Evolutionary conservation across 2,113 vertebrate genomes (phyloP).

Genomic region (Nyctereutes procyonoides): DNA sequence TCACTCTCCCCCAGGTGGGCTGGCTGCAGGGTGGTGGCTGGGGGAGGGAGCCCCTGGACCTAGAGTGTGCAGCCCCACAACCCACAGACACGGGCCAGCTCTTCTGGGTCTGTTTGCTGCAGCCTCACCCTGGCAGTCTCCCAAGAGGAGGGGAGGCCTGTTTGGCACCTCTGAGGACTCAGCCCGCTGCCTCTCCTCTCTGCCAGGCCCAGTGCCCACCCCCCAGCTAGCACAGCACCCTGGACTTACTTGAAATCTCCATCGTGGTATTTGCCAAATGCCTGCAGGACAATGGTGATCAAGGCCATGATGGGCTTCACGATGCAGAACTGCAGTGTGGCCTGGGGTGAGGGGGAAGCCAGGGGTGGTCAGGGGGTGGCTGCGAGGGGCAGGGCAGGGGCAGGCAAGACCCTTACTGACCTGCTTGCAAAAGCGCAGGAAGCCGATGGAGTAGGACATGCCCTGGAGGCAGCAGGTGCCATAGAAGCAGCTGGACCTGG

Average conservation of each 20-base stretch:
- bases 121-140: background rate
- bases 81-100: background rate
- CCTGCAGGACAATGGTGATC: conserved; percentile 96
- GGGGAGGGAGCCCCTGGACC: background rate
- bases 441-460: conserved; percentile 96
- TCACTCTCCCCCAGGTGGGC: rapidly evolving
- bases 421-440: conserved; percentile 99
- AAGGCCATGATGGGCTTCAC: conserved; percentile 97
- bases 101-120: background rate
- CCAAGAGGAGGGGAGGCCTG: background rate
- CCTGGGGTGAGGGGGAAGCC: conserved; percentile 83
- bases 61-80: too few relatives aligned
- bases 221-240: background rate
- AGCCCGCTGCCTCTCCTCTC: background rate
- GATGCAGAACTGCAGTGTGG: conserved; percentile 98
- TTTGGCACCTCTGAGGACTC: background rate
- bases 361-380: rapidly evolving
- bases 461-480: conserved; percentile 96
- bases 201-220: rapidly evolving
- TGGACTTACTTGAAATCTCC: conserved; percentile 97
- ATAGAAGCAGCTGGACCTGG: conserved; percentile 94
- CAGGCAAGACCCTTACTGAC: conserved; percentile 79
- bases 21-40: rapidly evolving
- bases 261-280: conserved; percentile 95
- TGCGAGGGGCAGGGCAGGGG: rapidly evolving